These are phyloP conservation scores for Fragum sueziense DNA, from an alignment of 2,888 invertebrate species.

Conservation along the genomic window DNA sequence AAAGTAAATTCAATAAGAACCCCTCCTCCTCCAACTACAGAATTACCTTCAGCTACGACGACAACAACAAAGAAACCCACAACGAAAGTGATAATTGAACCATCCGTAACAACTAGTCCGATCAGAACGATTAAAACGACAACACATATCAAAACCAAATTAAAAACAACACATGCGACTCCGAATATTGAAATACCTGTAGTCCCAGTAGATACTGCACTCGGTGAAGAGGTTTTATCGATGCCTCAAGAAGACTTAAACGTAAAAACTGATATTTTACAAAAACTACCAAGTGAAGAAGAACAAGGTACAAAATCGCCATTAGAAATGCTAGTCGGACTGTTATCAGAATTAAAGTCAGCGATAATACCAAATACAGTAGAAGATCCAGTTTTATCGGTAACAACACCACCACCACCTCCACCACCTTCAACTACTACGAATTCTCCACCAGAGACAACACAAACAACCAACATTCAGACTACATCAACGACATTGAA, in stretches of 20 bases:
- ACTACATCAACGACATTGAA: not conserved
- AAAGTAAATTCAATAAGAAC: not conserved
- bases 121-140: too few relatives aligned
- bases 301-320: not conserved
- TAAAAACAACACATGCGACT: not conserved
- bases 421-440: too few relatives aligned
- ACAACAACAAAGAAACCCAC: not conserved
- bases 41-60: not conserved
- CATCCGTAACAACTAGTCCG: not conserved
- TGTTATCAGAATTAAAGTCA: slow-evolving; percentile 1
- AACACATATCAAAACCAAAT: not conserved
- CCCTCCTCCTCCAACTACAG: not conserved
- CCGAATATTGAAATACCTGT: not conserved
- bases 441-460: not conserved
- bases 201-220: too few relatives aligned
- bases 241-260: not conserved
- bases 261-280: not conserved
- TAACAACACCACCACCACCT: not conserved
- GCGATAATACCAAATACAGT: not conserved
- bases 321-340: not conserved
- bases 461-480: not conserved
- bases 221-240: too few relatives aligned
- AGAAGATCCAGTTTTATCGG: not conserved
- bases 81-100: too few relatives aligned
- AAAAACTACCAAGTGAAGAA: not conserved